Base-by-base conservation (phyloP, 1,140 invertebrate genomes). In the Drosophila takahashii region DNA sequence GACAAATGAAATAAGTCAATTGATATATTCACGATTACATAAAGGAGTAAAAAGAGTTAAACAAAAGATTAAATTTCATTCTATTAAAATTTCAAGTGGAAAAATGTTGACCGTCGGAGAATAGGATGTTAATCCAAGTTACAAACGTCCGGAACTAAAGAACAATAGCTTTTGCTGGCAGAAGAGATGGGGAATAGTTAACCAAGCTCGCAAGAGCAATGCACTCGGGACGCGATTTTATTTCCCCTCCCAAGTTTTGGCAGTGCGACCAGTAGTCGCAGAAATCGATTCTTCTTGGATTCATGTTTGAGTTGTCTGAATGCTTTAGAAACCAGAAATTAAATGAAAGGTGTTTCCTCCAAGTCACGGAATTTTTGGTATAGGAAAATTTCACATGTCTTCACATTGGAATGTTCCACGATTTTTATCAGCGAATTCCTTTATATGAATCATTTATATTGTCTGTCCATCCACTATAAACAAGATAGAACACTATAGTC, bases 281-380 rank as follows among this genome's bases (percentile, higher is more conserved):
- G n/a, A 45, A 50, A 26, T 15, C 59, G 29, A 56, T 16, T 58
- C 56, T 56, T 59, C 29, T 62, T 37, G 45, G 18, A 45, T 48
- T 41, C 61, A 47, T 52, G 29, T 62, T 47, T 34, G 11, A 32
- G 42, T 61, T 65, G 29, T 51, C 42, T 56, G 42, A 65, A 72
- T 32, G 29, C 16, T 16, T 50, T 8, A 53, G 16, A 4, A 4
- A 34, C 18, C 16, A 22, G 27, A 72, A 79, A 70, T 70, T 66
- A 80, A 69, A 60, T 52, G 41, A 45, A 44, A 56, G 70, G 58
- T 50, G 50, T 78, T 57, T 44, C 36, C 36, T 53, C 51, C 44
- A 22, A 62, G 77, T 79, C 77, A 79, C 77, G 77, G 61, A 74
- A 69, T 61, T 67, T 34, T 41, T 26, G 44, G 22, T 39, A 61